A percentile compares a stretch with the other conserved stretches of the same genome.
Evolutionary conservation across 2,888 invertebrate species (phyloP).

Genomic region (Acleris cristana): DNA sequence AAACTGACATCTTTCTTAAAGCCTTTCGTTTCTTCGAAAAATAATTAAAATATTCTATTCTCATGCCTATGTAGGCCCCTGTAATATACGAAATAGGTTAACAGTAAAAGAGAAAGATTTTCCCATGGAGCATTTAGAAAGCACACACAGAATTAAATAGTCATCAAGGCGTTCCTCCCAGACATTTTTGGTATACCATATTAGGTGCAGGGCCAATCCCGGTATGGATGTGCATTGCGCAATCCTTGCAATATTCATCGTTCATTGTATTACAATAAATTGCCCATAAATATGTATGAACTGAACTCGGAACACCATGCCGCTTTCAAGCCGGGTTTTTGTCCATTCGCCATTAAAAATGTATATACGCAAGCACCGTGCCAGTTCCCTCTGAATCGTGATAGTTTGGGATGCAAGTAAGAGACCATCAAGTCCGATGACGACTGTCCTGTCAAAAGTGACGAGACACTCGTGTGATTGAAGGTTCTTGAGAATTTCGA

Average conservation of each 20-base stretch:
- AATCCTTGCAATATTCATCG: constrained; percentile 70
- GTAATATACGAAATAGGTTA: no score
- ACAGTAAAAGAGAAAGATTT: constrained; percentile 5
- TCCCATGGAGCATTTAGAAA: constrained; percentile 26
- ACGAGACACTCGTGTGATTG: neutral
- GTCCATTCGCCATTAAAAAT: constrained; percentile 70
- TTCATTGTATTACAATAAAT: constrained; percentile 76
- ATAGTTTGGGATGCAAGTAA: neutral
- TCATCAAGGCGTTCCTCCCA: constrained; percentile 20
- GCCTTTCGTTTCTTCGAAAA: no score
- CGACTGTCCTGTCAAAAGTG: constrained; percentile 26
- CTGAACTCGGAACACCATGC: constrained; percentile 63
- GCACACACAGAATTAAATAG: constrained; percentile 28
- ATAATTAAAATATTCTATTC: no score
- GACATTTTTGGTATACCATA: constrained; percentile 37
- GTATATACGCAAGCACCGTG: constrained; percentile 56
- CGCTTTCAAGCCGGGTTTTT: constrained; percentile 74
- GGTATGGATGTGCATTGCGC: constrained; percentile 47
- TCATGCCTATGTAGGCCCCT: no score
- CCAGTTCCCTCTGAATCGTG: constrained; percentile 45
- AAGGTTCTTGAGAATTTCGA: neutral
- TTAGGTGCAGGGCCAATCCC: constrained; percentile 38
- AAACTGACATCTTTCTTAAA: no score
- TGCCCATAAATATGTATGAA: constrained; percentile 78
- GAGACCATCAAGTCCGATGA: constrained; percentile 42